Percentiles rank a stretch among this genome's conserved stretches.
Evolutionary conservation across 2,797 vertebrate genomes (phyloP).

Genomic region (Amniataba percoides): DNA sequence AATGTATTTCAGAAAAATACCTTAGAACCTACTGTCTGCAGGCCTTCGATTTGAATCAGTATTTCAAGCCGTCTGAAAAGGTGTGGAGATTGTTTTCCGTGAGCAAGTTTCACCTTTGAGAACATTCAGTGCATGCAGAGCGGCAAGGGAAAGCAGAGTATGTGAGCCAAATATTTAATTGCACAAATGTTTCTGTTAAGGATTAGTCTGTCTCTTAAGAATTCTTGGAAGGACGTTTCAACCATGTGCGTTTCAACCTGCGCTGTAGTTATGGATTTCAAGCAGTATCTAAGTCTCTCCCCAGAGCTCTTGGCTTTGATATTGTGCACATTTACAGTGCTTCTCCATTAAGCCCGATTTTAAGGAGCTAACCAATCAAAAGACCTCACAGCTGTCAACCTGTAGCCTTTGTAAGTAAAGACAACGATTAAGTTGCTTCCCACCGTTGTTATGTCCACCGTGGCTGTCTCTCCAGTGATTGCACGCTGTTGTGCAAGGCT

Average conservation of each 20-base stretch:
- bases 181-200: slow-evolving; percentile 71
- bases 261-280: slow-evolving; percentile 55
- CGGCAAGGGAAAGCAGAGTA: slow-evolving; percentile 42
- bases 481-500: slow-evolving; percentile 7
- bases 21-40: slow-evolving; percentile 6
- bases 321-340: slow-evolving; percentile 30
- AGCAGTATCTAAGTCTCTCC: slow-evolving; percentile 40
- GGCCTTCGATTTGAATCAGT: slow-evolving; percentile 14
- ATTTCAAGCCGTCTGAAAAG: slow-evolving; percentile 27
- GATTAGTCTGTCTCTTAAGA: slow-evolving; percentile 72
- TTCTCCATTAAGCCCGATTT: slow-evolving; percentile 54
- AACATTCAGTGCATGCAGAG: slow-evolving; percentile 41
- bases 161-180: slow-evolving; percentile 79
- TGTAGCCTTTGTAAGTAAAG: slow-evolving; percentile 28
- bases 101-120: slow-evolving; percentile 45
- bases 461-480: slow-evolving; percentile 24
- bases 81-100: slow-evolving; percentile 38
- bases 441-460: slow-evolving; percentile 34
- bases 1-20: background rate
- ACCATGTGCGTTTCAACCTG: slow-evolving; percentile 60
- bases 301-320: slow-evolving; percentile 49
- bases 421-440: slow-evolving; percentile 47
- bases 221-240: slow-evolving; percentile 67
- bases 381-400: slow-evolving; percentile 20
- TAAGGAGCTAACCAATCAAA: slow-evolving; percentile 48